Evolutionary conservation across 2,797 vertebrate genomes (phyloP), one percentile per base, ranked within the genome.

Genomic region (Notoglanidium macrostoma): DNA sequence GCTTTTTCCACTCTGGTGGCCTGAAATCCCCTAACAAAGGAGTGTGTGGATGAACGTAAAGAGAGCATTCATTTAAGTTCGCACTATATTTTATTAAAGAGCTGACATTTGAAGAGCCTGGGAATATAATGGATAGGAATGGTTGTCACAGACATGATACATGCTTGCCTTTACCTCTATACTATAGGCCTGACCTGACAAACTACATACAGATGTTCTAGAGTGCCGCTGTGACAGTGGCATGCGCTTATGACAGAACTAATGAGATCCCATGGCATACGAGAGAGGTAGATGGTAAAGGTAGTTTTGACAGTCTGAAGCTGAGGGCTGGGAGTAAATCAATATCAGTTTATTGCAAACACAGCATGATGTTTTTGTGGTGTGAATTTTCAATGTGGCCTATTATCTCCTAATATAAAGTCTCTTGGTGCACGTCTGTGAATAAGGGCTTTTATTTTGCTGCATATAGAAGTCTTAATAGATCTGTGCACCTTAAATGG

Each of bases 61-160:
- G 32, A 91, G 85, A 82, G 90, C 88, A 93, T 94, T 92, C 90
- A 92, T 92, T 92, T 88, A 91, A 90, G 89, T 87, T 88, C 90
- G 91, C 91, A 89, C 92, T 88, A 92, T 91, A 92, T 94, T 94
- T 94, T 88, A 95, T 93, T 92, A 93, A 87, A 93, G 23, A 55
- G 86, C 87, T 81, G 87, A 86, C 88, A 90, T 85, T 87, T 83
- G 90, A 90, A 89, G 89, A 94, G 88, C 32, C 76, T 84, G 72
- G 68, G 44, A 73, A 82, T 89, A 91, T 90, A 89, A 94, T 92
- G 90, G 88, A 88, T 55, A 10, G 89, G 85, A 83, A 67, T 90
- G 92, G 14, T 11, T 29, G 40, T 81, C 57, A 81, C 59, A 81
- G 59, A 81, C 35, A 46, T 57, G 51, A 57, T 78, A 40, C 29